Evolutionary conservation across 1,140 invertebrate genomes (phyloP).

Genomic region (Calephelis nemesis): DNA sequence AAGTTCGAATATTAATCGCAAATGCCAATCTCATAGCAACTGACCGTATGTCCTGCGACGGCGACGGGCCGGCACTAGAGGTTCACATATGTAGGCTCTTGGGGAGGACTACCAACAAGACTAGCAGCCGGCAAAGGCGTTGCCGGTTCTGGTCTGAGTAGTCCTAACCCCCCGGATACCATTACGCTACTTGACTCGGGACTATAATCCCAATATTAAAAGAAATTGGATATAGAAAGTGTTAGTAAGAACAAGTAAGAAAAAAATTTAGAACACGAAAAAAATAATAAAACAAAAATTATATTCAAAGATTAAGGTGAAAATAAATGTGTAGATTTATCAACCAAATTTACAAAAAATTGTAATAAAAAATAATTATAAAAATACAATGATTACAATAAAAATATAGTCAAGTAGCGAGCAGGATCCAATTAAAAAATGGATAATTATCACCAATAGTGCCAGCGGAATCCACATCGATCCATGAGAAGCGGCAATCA

Average conservation of each 20-base stretch:
- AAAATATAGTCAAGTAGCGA: slow-evolving; percentile 61
- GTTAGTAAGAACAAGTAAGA: slow-evolving; percentile 18
- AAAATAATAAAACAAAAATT: slow-evolving; percentile 13
- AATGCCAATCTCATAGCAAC: slow-evolving; percentile 44
- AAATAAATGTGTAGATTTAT: background rate
- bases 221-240: slow-evolving; percentile 9
- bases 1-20: slow-evolving; percentile 26
- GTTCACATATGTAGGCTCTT: slow-evolving; percentile 95
- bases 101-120: slow-evolving; percentile 87
- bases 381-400: background rate
- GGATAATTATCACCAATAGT: slow-evolving; percentile 64
- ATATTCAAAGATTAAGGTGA: too few species aligned
- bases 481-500: slow-evolving; percentile 80
- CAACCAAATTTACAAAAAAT: background rate
- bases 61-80: slow-evolving; percentile 89
- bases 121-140: slow-evolving; percentile 75
- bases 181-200: slow-evolving; percentile 82
- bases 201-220: slow-evolving; percentile 45
- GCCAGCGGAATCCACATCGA: slow-evolving; percentile 68
- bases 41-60: slow-evolving; percentile 76
- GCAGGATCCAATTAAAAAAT: slow-evolving; percentile 36
- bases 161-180: slow-evolving; percentile 82
- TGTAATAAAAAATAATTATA: background rate
- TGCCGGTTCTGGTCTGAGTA: slow-evolving; percentile 74
- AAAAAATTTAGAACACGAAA: background rate